Conservation (phyloP, 2,888 invertebrate genomes). For the Pheosia tremula region DNA sequence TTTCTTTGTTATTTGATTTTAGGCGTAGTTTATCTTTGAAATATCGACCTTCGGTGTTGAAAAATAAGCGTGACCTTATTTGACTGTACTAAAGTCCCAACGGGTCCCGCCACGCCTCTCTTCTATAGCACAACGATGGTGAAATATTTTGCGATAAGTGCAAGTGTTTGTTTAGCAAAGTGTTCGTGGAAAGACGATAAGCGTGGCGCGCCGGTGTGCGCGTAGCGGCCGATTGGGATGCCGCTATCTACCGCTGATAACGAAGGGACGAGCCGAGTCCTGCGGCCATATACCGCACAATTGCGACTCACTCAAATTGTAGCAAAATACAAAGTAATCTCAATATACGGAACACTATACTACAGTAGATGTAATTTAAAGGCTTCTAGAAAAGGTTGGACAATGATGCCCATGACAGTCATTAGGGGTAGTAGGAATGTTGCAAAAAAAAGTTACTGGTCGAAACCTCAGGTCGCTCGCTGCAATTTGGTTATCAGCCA, state of each 20-base stretch:
- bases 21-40: not conserved
- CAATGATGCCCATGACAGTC: too few relatives aligned
- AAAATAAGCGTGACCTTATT: not conserved
- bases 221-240: slow-evolving; percentile 70
- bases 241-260: slow-evolving; percentile 72
- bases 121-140: slow-evolving; percentile 57
- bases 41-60: not conserved
- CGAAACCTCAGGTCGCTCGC: too few relatives aligned
- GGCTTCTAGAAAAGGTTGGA: too few relatives aligned
- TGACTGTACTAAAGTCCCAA: not conserved
- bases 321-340: not conserved
- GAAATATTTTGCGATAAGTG: slow-evolving; percentile 75
- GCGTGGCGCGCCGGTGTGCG: slow-evolving; percentile 51
- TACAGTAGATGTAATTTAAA: too few relatives aligned
- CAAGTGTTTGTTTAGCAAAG: slow-evolving; percentile 69
- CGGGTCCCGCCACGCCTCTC: slow-evolving; percentile 27
- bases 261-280: slow-evolving; percentile 46
- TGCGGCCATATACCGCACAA: slow-evolving; percentile 25
- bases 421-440: too few relatives aligned
- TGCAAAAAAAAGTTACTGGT: too few relatives aligned
- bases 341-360: not conserved
- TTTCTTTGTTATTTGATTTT: not conserved
- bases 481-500: too few relatives aligned
- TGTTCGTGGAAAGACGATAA: slow-evolving; percentile 79
- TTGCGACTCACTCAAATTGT: not conserved